Percentiles rank a stretch among this genome's conserved stretches.
Conservation (phyloP, 2,888 invertebrate species). For the Ischnus inquisitorius region DNA sequence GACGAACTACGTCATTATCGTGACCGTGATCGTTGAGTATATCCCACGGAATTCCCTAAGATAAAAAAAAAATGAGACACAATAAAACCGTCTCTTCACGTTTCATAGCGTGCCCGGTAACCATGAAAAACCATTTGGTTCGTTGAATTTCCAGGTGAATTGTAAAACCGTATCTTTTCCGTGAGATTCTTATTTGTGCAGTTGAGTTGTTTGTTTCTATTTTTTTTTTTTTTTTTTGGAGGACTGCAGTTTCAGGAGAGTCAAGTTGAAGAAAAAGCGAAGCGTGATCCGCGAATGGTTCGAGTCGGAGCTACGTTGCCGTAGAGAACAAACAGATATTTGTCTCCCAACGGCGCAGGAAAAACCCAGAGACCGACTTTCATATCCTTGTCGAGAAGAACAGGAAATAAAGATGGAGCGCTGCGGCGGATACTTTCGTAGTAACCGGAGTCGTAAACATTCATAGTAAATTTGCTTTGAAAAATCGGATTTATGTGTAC, state of each 20-base stretch:
- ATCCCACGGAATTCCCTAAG: not conserved
- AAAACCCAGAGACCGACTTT: not conserved
- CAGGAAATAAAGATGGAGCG: not conserved
- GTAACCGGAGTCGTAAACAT: not conserved
- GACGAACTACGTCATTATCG: slow-evolving; percentile 38
- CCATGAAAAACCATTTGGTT: slow-evolving; percentile 2
- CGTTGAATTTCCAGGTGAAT: slow-evolving; percentile 13
- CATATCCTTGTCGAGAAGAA: not conserved
- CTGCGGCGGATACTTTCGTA: not conserved
- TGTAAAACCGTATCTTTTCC: not conserved
- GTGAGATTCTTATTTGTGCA: not conserved
- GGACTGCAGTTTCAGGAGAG: not conserved
- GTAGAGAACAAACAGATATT: not conserved
- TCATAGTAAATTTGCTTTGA: not conserved
- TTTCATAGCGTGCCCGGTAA: not conserved
- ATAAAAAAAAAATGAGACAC: not conserved
- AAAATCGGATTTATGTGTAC: not conserved
- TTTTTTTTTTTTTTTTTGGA: not conserved
- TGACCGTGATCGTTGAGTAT: slow-evolving; percentile 26
- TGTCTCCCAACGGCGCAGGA: not conserved
- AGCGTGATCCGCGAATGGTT: not conserved
- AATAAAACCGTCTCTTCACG: not conserved
- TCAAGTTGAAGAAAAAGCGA: not conserved
- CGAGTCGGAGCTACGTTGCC: not conserved
- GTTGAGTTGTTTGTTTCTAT: not conserved